These are phyloP conservation scores for Pollachius pollachius DNA, from an alignment of 2,113 vertebrate species.

Conservation along the genomic window DNA sequence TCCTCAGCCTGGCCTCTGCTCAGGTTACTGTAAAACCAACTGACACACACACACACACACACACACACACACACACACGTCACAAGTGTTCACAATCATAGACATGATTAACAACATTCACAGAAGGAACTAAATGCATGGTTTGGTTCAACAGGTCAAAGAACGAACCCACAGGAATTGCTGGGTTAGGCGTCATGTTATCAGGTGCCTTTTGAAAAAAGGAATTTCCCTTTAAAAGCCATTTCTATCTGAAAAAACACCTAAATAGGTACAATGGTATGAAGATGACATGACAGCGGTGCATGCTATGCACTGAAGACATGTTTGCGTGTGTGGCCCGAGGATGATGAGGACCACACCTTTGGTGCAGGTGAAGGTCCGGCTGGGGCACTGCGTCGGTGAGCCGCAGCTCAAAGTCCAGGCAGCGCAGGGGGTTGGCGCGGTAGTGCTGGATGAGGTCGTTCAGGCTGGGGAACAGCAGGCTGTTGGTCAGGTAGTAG, in stretches of 20 bases:
- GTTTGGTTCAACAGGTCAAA: no score
- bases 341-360: constrained; percentile 56
- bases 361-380: constrained; percentile 81
- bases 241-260: no score
- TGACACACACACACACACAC: constrained; percentile 46
- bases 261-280: no score
- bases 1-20: constrained; percentile 94
- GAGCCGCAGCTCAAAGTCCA: constrained; percentile 91
- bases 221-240: no score
- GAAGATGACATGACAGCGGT: no score
- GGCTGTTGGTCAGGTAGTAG: constrained; percentile 89
- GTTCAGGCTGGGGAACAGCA: constrained; percentile 86
- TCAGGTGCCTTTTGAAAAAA: no score
- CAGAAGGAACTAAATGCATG: no score
- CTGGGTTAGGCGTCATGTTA: no score
- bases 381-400: constrained; percentile 86
- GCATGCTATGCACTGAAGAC: no score
- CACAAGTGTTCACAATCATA: constrained; percentile 7
- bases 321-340: no score
- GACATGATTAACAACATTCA: not conserved
- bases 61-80: constrained; percentile 2
- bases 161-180: no score
- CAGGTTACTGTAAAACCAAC: constrained; percentile 93
- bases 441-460: constrained; percentile 90
- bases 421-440: constrained; percentile 84